Percentiles rank a stretch among this genome's conserved stretches.
phyloP scores from a whole-genome alignment of 2,113 vertebrate genomes.

The Podiceps cristatus region DNA sequence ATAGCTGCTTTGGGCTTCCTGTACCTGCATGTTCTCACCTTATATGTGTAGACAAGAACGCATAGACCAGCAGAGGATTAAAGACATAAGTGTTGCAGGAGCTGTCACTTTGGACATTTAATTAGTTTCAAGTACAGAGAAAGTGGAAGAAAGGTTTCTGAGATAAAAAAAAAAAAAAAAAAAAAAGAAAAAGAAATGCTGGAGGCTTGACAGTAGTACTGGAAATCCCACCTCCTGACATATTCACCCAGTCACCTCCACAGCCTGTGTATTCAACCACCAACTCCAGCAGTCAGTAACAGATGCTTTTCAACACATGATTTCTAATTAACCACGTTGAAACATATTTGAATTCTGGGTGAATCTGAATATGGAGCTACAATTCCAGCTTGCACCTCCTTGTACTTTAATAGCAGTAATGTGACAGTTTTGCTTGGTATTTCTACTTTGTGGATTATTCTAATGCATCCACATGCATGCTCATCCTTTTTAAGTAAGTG shows the following conservation, averaged over 20 bases:
- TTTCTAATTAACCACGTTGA: not conserved
- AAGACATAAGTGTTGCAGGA: not conserved
- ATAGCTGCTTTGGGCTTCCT: not conserved
- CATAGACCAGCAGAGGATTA: not conserved
- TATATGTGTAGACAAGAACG: not conserved
- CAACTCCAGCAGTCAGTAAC: not conserved
- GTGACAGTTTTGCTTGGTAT: not conserved
- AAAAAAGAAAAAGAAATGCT: not conserved
- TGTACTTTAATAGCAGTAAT: not conserved
- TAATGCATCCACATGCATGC: not conserved
- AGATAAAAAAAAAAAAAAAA: not conserved
- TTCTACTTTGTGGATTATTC: not conserved
- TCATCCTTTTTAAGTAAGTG: not conserved
- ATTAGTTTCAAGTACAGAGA: not conserved
- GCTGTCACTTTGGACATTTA: not conserved
- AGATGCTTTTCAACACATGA: not conserved
- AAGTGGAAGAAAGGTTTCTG: not conserved
- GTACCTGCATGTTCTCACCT: not conserved
- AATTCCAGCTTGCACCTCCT: not conserved
- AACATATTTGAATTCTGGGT: not conserved
- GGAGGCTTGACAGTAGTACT: not conserved
- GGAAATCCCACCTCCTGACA: not conserved
- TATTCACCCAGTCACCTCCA: not conserved
- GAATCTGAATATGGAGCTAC: not conserved
- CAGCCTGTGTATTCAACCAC: not conserved